Percentiles rank a stretch among this genome's conserved stretches.
phyloP scores from a whole-genome alignment of 2,113 vertebrate genomes.

The Psilopsiagon aurifrons region DNA sequence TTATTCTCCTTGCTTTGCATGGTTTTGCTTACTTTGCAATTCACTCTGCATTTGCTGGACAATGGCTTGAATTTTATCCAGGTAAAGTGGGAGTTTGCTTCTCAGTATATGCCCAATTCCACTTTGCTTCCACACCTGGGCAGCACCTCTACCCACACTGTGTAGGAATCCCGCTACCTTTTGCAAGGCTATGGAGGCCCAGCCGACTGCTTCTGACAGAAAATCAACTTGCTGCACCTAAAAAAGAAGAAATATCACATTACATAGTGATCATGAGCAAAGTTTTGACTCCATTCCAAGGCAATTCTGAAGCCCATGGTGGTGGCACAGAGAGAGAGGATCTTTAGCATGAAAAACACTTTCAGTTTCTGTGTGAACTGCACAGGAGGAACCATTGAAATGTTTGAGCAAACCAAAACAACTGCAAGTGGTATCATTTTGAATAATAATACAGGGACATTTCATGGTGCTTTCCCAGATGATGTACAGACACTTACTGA shows the following conservation, averaged over 20 bases:
- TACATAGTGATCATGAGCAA: neutral
- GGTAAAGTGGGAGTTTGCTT: slow-evolving; percentile 60
- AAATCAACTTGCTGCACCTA: slow-evolving; percentile 72
- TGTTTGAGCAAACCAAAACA: neutral
- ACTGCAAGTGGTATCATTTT: neutral
- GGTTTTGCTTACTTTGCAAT: slow-evolving; percentile 79
- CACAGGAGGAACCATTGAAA: neutral
- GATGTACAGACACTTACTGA: slow-evolving; percentile 16
- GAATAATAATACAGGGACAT: neutral
- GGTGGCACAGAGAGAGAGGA: neutral
- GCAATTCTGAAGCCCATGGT: neutral
- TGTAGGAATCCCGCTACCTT: slow-evolving; percentile 60
- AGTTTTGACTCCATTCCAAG: neutral
- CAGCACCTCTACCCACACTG: neutral
- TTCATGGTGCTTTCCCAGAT: neutral
- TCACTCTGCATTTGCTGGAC: slow-evolving; percentile 80
- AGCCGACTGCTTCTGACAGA: slow-evolving; percentile 66
- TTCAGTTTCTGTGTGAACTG: neutral
- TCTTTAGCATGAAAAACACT: neutral
- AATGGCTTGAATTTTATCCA: slow-evolving; percentile 68
- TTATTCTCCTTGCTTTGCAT: neutral
- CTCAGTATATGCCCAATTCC: slow-evolving; percentile 51
- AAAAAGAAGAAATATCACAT: neutral
- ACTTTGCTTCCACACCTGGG: slow-evolving; percentile 72
- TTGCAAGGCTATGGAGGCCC: slow-evolving; percentile 54